A percentile compares a stretch with the other conserved stretches of the same genome.
These are phyloP conservation scores for Agrypnus murinus DNA, from an alignment of 2,888 invertebrate species.

Conservation along the genomic window DNA sequence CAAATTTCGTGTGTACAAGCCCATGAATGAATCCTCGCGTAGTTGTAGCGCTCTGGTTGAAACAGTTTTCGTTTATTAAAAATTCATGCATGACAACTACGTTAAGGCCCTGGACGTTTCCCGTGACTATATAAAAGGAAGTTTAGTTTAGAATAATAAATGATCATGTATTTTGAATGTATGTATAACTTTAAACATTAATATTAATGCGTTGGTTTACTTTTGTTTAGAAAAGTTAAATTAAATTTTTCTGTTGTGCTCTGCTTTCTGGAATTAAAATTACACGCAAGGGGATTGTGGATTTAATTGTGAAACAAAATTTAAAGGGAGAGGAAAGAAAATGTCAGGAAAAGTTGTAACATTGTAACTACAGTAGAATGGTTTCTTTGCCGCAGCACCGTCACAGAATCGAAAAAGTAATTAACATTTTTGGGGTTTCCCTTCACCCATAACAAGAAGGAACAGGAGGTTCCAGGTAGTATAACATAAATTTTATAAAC, in stretches of 20 bases:
- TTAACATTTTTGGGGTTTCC: slow-evolving; percentile 6
- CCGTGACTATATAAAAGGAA: neutral
- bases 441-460: neutral
- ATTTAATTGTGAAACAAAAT: too few relatives aligned
- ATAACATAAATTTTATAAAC: too few relatives aligned
- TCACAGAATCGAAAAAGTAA: slow-evolving; percentile 8
- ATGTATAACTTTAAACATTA: neutral
- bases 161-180: too few relatives aligned
- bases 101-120: neutral
- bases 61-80: neutral
- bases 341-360: neutral
- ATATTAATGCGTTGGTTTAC: too few relatives aligned
- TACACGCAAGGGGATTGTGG: too few relatives aligned
- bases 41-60: neutral
- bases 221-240: too few relatives aligned
- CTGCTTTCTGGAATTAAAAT: too few relatives aligned
- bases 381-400: neutral
- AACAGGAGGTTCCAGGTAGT: neutral
- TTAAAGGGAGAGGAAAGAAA: neutral
- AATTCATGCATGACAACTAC: neutral
- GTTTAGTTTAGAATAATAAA: neutral
- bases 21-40: slow-evolving; percentile 2
- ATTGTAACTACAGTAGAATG: neutral
- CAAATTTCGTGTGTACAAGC: neutral
- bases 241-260: too few relatives aligned